Evolutionary conservation across 2,888 invertebrate genomes (phyloP).

Genomic region (Horisme vitalbata): DNA sequence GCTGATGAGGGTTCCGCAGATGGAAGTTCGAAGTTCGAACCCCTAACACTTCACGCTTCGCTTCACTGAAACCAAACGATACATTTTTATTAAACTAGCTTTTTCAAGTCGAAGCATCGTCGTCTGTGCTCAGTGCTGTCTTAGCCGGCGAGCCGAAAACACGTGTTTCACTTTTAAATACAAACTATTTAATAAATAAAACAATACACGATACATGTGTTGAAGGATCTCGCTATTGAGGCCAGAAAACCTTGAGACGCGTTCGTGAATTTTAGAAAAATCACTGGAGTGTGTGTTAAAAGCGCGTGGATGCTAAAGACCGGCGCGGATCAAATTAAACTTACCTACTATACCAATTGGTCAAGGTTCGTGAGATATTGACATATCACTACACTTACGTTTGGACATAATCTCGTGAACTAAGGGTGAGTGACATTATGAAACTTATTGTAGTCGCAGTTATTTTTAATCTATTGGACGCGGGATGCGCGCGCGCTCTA

Average conservation of each 20-base stretch:
- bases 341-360: constrained; percentile 55
- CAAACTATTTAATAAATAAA: constrained; percentile 44
- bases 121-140: constrained; percentile 64
- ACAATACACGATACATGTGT: constrained; percentile 39
- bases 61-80: constrained; percentile 59
- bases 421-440: constrained; percentile 72
- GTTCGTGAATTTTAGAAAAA: constrained; percentile 40
- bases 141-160: constrained; percentile 62
- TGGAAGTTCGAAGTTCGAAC: too few species aligned
- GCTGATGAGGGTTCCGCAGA: too few species aligned
- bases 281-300: constrained; percentile 55
- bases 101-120: constrained; percentile 65
- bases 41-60: constrained; percentile 34
- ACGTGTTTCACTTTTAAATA: constrained; percentile 55
- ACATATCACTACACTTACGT: constrained; percentile 56
- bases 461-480: constrained; percentile 67
- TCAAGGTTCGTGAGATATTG: constrained; percentile 61
- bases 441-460: constrained; percentile 53
- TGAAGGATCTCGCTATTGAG: constrained; percentile 28
- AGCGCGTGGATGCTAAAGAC: constrained; percentile 59
- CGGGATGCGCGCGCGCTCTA: constrained; percentile 68
- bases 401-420: constrained; percentile 46
- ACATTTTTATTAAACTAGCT: constrained; percentile 59
- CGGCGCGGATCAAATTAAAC: constrained; percentile 53
- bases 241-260: constrained; percentile 33